These are phyloP conservation scores for Monochamus saltuarius DNA, from an alignment of 1,140 invertebrate species.

Conservation along the genomic window DNA sequence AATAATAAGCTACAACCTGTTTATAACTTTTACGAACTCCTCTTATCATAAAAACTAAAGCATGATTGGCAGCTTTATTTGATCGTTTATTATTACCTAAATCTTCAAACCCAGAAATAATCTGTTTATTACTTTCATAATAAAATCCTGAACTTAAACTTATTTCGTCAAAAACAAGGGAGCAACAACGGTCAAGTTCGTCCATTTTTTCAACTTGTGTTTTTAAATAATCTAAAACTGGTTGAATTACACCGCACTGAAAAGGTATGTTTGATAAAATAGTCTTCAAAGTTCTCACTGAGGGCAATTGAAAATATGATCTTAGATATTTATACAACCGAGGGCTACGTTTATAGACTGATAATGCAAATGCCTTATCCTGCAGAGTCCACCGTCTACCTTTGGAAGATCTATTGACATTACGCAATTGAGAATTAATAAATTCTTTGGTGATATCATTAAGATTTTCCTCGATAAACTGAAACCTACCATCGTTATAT, in stretches of 20 bases:
- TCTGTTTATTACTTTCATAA: conserved; percentile 11
- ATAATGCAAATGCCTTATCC: conserved; percentile 26
- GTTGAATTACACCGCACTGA: conserved; percentile 15
- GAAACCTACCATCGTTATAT: no score
- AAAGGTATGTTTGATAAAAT: conserved; percentile 22
- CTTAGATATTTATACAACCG: conserved; percentile 13
- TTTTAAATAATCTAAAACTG: conserved; percentile 22
- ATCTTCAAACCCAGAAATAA: conserved; percentile 9
- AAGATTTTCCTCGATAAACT: no score
- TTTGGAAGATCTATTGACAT: neutral
- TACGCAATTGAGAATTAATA: neutral
- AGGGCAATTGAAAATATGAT: no score
- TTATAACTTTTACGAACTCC: conserved; percentile 5
- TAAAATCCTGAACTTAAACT: conserved; percentile 10
- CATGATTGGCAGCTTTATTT: conserved; percentile 2
- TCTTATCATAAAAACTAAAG: conserved; percentile 19
- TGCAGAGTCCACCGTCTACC: conserved; percentile 16
- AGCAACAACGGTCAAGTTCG: conserved; percentile 4
- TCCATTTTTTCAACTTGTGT: conserved; percentile 14
- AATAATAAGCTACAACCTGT: conserved; percentile 13
- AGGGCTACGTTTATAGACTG: conserved; percentile 20
- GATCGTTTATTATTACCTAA: neutral
- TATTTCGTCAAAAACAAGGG: no score
- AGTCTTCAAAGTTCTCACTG: conserved; percentile 14
- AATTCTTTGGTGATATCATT: no score